phyloP scores from a whole-genome alignment of 2,888 invertebrate species.

The Taphrorychus bicolor region DNA sequence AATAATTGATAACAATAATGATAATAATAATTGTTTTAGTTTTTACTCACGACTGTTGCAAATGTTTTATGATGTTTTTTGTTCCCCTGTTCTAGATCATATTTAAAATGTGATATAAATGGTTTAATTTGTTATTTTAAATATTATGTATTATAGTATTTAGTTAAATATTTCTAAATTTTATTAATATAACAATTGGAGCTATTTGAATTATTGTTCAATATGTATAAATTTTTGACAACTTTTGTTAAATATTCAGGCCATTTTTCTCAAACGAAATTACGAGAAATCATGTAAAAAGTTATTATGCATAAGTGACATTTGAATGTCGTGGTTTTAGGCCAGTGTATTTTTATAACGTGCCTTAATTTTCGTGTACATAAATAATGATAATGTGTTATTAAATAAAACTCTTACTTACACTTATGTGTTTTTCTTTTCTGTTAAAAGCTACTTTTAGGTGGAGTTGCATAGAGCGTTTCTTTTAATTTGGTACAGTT shows the following conservation, averaged over 20 bases:
- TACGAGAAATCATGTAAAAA: background rate
- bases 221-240: background rate
- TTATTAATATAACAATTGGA: background rate
- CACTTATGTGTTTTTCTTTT: no score
- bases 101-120: background rate
- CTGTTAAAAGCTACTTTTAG: no score
- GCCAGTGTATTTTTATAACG: constrained; percentile 50
- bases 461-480: no score
- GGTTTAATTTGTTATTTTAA: no score
- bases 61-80: background rate
- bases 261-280: background rate
- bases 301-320: no score
- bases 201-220: background rate
- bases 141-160: background rate
- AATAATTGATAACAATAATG: no score
- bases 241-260: background rate
- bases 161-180: background rate
- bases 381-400: constrained; percentile 44
- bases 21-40: no score
- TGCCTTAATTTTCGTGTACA: constrained; percentile 49
- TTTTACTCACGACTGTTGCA: background rate
- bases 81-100: background rate
- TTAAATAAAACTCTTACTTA: constrained; percentile 42
- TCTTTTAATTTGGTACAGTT: no score
- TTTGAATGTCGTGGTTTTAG: constrained; percentile 41